Evolutionary conservation across 2,113 vertebrate genomes (phyloP), one percentile per base, ranked within the genome.

Genomic region (Coptodon rendalli): DNA sequence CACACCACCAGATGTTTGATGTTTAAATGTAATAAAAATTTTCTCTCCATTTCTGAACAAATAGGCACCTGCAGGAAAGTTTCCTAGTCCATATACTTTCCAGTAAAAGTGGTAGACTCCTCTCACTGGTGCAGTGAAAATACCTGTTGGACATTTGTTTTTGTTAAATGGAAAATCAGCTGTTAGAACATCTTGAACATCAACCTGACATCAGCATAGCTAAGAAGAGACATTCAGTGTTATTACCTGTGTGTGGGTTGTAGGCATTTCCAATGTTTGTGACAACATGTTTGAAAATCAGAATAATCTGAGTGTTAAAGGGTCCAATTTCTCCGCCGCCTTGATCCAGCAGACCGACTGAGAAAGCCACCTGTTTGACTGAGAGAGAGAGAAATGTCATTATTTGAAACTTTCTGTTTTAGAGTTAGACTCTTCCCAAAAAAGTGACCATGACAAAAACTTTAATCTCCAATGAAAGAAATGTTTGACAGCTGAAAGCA

Each of bases 11-110:
- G 36, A 10, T 38, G 36, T 4, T 9, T 12, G 40, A 1, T 12
- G 10, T 43, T 5, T 11, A 12, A 3, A 43, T 43, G 40, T 5
- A 2, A 12, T 2, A 43, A 43, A 12, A 12, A 43, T 43, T 1
- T 6, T 5, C 11, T 12, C 40, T 43, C 5, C 12, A 43, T 43
- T 43, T 11, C 3, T 43, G 5, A 13, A 43, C 40, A 43, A 43
- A 1, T 1, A 4, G 3, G 1, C 36, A 10, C 36, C 36, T 38
- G 9, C 3, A 38, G 1, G 3, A 9, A 38, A 2, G 3, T 38
- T 38, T 38, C 36, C 9, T 10, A 10, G 1, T 38, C 36, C 36
- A 9, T 38, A 9, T 38, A 4, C 1, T 1, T 1, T 38, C 36
- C 36, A 38, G 4, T 12, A 9, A 22, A 54, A 22, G 52, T 54